Evolutionary conservation across 2,888 invertebrate genomes (phyloP).

Genomic region (Ectemnius cavifrons): DNA sequence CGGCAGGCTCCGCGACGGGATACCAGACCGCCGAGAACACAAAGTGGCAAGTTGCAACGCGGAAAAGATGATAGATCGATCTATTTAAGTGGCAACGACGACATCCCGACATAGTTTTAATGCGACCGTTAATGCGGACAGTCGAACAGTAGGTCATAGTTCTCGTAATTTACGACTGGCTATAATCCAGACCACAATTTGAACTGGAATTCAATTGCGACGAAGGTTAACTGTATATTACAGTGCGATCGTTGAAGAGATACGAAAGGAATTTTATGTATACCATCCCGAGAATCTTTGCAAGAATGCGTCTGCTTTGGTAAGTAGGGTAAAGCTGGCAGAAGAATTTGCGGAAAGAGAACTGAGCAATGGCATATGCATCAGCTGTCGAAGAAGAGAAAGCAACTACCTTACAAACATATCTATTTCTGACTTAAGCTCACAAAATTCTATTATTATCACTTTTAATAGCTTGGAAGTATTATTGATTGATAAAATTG

Average conservation of each 20-base stretch:
- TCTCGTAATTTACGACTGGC: too few species aligned
- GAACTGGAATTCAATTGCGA: too few species aligned
- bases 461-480: too few species aligned
- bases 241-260: neutral
- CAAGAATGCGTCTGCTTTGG: neutral
- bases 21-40: neutral
- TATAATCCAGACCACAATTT: too few species aligned
- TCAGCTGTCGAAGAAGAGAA: too few species aligned
- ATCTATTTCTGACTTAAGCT: too few species aligned
- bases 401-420: too few species aligned
- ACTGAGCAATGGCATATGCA: too few species aligned
- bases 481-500: too few species aligned
- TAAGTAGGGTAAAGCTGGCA: neutral
- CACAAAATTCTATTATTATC: too few species aligned
- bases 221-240: too few species aligned
- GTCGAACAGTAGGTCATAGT: neutral
- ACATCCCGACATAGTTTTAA: neutral
- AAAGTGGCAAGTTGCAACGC: neutral
- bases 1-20: neutral
- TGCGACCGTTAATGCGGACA: neutral
- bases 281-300: neutral
- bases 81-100: neutral
- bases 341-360: too few species aligned
- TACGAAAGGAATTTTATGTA: neutral
- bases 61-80: conserved; percentile 1